phyloP scores from a whole-genome alignment of 2,797 vertebrate species.

The Xyrichtys novacula region DNA sequence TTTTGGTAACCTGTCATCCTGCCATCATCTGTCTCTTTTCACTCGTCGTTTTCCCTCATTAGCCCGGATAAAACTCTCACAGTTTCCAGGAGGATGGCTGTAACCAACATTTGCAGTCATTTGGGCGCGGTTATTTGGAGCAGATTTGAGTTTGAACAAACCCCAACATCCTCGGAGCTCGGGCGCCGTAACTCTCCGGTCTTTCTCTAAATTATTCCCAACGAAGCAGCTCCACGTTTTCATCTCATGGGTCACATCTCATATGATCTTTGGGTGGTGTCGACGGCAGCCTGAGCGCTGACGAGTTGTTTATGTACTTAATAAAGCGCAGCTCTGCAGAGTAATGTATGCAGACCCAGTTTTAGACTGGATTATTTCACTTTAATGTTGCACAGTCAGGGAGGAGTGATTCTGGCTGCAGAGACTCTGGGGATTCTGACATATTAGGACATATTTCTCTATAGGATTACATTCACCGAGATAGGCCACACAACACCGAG shows the following conservation, averaged over 20 bases:
- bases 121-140: constrained; percentile 16
- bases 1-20: constrained; percentile 7
- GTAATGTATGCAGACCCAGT: constrained; percentile 40
- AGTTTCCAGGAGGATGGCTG: constrained; percentile 15
- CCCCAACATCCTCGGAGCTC: constrained; percentile 21
- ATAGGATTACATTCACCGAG: constrained; percentile 37
- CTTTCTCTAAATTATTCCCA: constrained; percentile 24
- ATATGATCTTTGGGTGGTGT: constrained; percentile 18
- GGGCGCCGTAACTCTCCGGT: constrained; percentile 8
- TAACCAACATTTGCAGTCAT: constrained; percentile 9
- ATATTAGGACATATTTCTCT: constrained; percentile 39
- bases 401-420: constrained; percentile 16
- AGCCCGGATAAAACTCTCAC: constrained; percentile 9
- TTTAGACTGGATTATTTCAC: constrained; percentile 57
- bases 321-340: constrained; percentile 45
- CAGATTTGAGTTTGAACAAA: constrained; percentile 33
- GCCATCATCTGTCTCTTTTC: constrained; percentile 13
- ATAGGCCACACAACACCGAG: constrained; percentile 20
- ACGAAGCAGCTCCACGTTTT: constrained; percentile 29
- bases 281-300: not conserved
- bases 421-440: constrained; percentile 28
- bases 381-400: constrained; percentile 34
- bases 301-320: constrained; percentile 48
- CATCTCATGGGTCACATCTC: constrained; percentile 42
- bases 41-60: not conserved